phyloP scores from a whole-genome alignment of 2,113 vertebrate species.

The Corythoichthys haematopterus region DNA sequence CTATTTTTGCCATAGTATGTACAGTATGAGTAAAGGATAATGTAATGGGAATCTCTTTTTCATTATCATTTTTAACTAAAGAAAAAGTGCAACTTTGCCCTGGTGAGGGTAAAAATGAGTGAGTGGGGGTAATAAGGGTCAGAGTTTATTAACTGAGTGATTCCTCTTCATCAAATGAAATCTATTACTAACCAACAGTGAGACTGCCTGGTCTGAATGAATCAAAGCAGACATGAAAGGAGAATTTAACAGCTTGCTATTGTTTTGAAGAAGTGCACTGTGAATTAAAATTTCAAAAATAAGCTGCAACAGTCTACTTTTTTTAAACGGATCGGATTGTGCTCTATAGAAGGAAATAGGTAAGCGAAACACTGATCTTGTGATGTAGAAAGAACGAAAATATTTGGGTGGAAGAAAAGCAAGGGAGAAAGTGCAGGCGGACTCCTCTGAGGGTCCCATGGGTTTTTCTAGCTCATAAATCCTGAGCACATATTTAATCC shows the following conservation, averaged over 20 bases:
- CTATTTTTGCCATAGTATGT: conserved; percentile 11
- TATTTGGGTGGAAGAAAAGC: conserved; percentile 16
- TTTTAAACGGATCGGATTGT: conserved; percentile 14
- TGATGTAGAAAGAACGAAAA: conserved; percentile 27
- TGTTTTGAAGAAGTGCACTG: not conserved
- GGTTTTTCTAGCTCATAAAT: conserved; percentile 47
- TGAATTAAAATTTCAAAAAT: no score
- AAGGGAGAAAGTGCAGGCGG: conserved; percentile 1
- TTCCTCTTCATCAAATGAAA: not conserved
- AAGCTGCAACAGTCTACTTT: not conserved
- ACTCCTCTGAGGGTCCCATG: conserved; percentile 28
- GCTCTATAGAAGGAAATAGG: conserved; percentile 15
- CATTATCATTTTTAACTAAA: not conserved
- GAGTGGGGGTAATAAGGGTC: not conserved
- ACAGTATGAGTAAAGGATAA: conserved; percentile 9
- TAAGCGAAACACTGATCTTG: conserved; percentile 12
- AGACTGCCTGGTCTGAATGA: not conserved
- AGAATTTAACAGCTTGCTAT: not conserved
- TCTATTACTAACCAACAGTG: not conserved
- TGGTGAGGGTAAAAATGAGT: no score
- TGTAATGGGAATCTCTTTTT: conserved; percentile 20
- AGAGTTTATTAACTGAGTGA: not conserved
- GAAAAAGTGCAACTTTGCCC: not conserved
- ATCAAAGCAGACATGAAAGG: not conserved
- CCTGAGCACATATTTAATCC: conserved; percentile 58